Evolutionary conservation across 2,888 invertebrate genomes (phyloP).

Genomic region (Eupeodes luniger): DNA sequence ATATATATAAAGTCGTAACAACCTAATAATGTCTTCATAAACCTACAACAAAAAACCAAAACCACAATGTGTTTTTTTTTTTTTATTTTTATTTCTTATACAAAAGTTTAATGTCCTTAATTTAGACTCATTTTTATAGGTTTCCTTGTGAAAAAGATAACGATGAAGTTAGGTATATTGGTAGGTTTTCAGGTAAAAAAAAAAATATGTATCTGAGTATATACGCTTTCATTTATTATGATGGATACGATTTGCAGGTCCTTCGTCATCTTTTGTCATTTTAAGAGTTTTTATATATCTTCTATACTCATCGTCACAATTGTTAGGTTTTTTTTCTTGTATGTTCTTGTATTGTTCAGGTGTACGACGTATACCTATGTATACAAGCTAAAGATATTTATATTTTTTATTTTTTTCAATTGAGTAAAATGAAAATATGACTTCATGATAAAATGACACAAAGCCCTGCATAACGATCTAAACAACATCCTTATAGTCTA

Average conservation of each 20-base stretch:
- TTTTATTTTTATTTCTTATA: neutral
- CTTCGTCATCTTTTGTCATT: slow-evolving; percentile 68
- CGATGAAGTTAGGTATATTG: neutral
- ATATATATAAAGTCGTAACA: too few species aligned
- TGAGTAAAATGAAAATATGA: slow-evolving; percentile 32
- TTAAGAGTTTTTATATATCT: slow-evolving; percentile 30
- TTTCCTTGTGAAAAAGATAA: slow-evolving; percentile 27
- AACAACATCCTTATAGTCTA: slow-evolving; percentile 59
- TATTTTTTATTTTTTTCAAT: neutral
- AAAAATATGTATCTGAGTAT: neutral
- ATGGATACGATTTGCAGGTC: slow-evolving; percentile 67
- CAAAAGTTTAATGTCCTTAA: slow-evolving; percentile 29
- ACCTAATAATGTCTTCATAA: too few species aligned
- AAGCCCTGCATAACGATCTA: slow-evolving; percentile 59
- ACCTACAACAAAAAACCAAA: too few species aligned
- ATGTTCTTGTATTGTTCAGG: slow-evolving; percentile 28
- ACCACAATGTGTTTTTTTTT: neutral
- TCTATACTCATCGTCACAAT: slow-evolving; percentile 24
- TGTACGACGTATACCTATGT: slow-evolving; percentile 1
- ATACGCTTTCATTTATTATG: slow-evolving; percentile 52
- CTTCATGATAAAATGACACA: slow-evolving; percentile 50
- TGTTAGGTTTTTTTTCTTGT: slow-evolving; percentile 15
- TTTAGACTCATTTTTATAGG: slow-evolving; percentile 37
- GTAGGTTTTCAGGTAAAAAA: neutral
- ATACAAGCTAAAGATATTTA: neutral